A percentile compares a stretch with the other conserved stretches of the same genome.
These are phyloP conservation scores for Kradibia gibbosae DNA, from an alignment of 1,140 invertebrate species.

Conservation along the genomic window DNA sequence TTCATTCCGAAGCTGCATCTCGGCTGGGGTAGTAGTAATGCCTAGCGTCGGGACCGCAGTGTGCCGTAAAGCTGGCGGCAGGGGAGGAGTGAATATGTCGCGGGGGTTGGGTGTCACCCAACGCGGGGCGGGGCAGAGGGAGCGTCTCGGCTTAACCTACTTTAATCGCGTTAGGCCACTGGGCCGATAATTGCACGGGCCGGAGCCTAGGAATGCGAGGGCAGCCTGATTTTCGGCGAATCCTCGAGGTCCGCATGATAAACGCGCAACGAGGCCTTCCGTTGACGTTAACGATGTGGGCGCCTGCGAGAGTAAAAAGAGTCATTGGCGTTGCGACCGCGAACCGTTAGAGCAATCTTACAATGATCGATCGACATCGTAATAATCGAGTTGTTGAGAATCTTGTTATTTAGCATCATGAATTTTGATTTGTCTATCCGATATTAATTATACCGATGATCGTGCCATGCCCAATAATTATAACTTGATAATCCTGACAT, in stretches of 20 bases:
- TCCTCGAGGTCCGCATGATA: neutral
- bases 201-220: neutral
- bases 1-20: neutral
- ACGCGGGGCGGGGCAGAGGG: too few species aligned
- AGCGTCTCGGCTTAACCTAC: conserved; percentile 20
- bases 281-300: neutral
- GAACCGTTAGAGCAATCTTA: neutral
- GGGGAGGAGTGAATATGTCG: too few species aligned
- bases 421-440: neutral
- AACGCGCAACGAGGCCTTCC: neutral
- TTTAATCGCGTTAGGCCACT: conserved; percentile 18
- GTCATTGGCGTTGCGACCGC: neutral
- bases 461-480: neutral
- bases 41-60: neutral
- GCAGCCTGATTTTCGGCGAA: neutral
- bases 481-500: neutral
- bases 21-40: neutral
- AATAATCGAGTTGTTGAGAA: neutral
- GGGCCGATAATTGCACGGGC: neutral
- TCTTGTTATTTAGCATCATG: neutral
- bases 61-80: neutral
- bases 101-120: too few species aligned
- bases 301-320: neutral
- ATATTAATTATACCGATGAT: neutral
- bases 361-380: neutral